Base-by-base conservation (phyloP, 2,113 vertebrate species). In the Heloderma charlesbogerti region DNA sequence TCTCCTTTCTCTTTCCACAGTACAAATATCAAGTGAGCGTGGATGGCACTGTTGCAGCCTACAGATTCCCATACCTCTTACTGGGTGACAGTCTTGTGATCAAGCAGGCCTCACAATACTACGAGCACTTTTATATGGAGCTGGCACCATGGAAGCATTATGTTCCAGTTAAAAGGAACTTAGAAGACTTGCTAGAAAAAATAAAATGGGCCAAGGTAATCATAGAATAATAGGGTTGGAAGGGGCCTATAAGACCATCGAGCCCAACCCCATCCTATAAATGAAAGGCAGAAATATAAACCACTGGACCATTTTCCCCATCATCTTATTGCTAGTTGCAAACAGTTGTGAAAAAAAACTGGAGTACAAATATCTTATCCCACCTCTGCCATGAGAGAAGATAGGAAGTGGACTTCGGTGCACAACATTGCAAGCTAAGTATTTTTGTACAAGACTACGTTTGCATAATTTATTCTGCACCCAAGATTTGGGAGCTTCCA, bases 21-120 rank as follows among this genome's bases (percentile, higher is more conserved):
- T 98, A 98, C 95, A 99, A 99, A 94, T 99, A 99, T 95, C 99
- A 99, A 94, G 98, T 99, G 96, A 99, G 98, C 2, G 94, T 99
- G 88, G 99, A 99, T 0, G 98, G 98, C 1, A 99, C 99, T 0
- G 98, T 99, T 92, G 99, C 98, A n/a, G 98, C 98, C 0, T 99
- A 99, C 82, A 97, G 98, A 88, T 99, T 98, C 86, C 99, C 99
- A 0, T 99, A 99, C 94, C 97, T 99, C 88, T 97, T 99, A 98
- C 96, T 99, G 71, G 98, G 98, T 0, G 97, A 98, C 97, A 99
- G 98, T 84, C 95, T 99, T 90, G 98, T 99, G 45, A 93, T 99
- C 92, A 99, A 99, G 94, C 98, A 99, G 96, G 97, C 98, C 86
- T 99, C 98, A 0, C 97, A 97, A 0, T 99, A 99, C 86, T 99